Percentiles rank a stretch among this genome's conserved stretches.
These are phyloP conservation scores for Bergia sp. DNA, from an alignment of 92 coral and sea anemone species.

Conservation along the genomic window DNA sequence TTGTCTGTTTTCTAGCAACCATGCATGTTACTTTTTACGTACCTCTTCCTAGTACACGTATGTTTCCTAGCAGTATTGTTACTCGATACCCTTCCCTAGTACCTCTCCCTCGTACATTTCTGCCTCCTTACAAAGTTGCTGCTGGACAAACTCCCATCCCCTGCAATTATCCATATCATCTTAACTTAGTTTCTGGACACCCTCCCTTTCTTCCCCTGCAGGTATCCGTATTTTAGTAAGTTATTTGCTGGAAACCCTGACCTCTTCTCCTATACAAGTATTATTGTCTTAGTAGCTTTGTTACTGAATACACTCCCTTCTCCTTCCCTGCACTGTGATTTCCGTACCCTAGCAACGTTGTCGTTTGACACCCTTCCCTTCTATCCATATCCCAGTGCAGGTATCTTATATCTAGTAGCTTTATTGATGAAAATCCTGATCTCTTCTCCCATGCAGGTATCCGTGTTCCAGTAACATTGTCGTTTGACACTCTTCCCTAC, in stretches of 20 bases:
- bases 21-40: too few relatives aligned
- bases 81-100: neutral
- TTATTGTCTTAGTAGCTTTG: conserved; percentile 53
- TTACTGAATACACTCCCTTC: conserved; percentile 78
- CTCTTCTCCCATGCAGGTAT: too few relatives aligned
- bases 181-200: conserved; percentile 73
- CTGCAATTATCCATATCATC: conserved; percentile 50
- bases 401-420: too few relatives aligned
- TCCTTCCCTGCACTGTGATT: too few relatives aligned
- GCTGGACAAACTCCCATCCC: conserved; percentile 1
- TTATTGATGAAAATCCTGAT: too few relatives aligned
- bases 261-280: neutral
- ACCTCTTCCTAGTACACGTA: too few relatives aligned
- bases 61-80: neutral
- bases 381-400: too few relatives aligned
- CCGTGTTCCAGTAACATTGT: too few relatives aligned
- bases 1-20: neutral
- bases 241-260: conserved; percentile 78
- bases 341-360: neutral
- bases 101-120: conserved; percentile 52
- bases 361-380: neutral
- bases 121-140: conserved; percentile 43
- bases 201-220: conserved; percentile 14
- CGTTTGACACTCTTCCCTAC: too few relatives aligned
- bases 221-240: conserved; percentile 89